Conservation (phyloP, 1,140 invertebrate species). For the Mamestra configurata region DNA sequence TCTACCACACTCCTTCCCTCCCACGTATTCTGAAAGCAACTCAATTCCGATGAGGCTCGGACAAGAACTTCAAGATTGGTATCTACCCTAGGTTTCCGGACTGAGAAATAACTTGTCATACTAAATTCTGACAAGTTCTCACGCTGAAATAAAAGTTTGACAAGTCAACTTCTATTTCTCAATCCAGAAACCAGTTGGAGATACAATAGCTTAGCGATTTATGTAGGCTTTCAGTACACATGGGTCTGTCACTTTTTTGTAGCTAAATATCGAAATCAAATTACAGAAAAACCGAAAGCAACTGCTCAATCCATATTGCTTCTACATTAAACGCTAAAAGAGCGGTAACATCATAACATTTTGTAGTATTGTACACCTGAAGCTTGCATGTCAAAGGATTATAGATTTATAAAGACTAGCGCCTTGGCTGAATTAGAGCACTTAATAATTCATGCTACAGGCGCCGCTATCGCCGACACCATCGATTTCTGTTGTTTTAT, state of each 20-base stretch:
- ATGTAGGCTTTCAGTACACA: no score
- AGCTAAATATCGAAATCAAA: neutral
- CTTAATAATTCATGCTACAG: neutral
- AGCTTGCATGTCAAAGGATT: conserved; percentile 16
- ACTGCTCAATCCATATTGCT: neutral
- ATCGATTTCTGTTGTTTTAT: neutral
- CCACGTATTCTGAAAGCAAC: neutral
- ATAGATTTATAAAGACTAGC: neutral
- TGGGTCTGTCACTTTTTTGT: neutral
- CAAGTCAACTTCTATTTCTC: no score
- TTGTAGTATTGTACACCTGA: neutral
- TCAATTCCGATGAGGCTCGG: no score
- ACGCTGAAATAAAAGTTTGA: no score
- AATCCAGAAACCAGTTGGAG: no score
- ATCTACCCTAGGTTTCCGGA: no score
- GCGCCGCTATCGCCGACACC: neutral
- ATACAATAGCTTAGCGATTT: no score
- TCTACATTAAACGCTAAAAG: conserved; percentile 3
- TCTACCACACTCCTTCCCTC: neutral
- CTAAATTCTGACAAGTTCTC: no score
- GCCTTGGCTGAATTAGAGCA: neutral
- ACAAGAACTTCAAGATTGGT: no score
- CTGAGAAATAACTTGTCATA: no score
- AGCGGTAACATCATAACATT: neutral
- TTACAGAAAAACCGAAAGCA: conserved; percentile 1